Percentiles rank a stretch among this genome's conserved stretches.
Evolutionary conservation across 2,113 vertebrate genomes (phyloP).

Genomic region (Melanotaenia duboulayi): DNA sequence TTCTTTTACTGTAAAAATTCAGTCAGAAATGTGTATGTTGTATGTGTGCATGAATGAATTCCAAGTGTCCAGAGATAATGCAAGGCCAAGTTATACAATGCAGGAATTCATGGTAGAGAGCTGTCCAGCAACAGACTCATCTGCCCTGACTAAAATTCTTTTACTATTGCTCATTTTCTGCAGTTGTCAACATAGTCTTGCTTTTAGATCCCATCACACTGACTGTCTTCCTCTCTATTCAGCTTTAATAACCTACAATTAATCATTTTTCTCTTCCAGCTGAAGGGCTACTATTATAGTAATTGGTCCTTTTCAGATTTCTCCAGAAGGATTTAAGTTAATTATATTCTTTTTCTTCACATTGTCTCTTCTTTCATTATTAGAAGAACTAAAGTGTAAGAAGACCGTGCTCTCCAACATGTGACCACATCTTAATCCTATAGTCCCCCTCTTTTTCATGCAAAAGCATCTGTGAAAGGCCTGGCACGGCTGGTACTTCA

Average conservation of each 20-base stretch:
- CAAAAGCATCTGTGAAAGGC: slow-evolving; percentile 47
- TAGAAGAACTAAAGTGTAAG: slow-evolving; percentile 11
- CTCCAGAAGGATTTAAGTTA: background rate
- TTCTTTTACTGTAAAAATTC: background rate
- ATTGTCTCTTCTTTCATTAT: slow-evolving; percentile 18
- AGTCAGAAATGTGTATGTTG: slow-evolving; percentile 10
- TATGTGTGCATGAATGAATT: slow-evolving; percentile 22
- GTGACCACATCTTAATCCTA: slow-evolving; percentile 57
- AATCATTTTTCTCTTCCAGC: background rate
- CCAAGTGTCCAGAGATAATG: slow-evolving; percentile 37
- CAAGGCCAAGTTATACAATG: slow-evolving; percentile 58
- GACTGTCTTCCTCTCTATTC: background rate
- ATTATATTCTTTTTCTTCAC: background rate
- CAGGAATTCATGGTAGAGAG: slow-evolving; percentile 51
- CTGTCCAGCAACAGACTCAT: slow-evolving; percentile 43
- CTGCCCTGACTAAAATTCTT: slow-evolving; percentile 31
- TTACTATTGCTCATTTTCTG: slow-evolving; percentile 31
- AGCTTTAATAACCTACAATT: slow-evolving; percentile 4
- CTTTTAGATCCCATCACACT: background rate
- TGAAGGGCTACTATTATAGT: background rate
- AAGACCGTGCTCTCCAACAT: slow-evolving; percentile 21
- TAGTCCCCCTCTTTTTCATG: slow-evolving; percentile 12
- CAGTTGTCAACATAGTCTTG: background rate
- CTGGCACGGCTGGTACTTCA: slow-evolving; percentile 30
- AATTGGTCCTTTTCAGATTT: slow-evolving; percentile 1